These are phyloP conservation scores for Colletes collaris DNA, from an alignment of 2,888 invertebrate genomes.

Conservation along the genomic window DNA sequence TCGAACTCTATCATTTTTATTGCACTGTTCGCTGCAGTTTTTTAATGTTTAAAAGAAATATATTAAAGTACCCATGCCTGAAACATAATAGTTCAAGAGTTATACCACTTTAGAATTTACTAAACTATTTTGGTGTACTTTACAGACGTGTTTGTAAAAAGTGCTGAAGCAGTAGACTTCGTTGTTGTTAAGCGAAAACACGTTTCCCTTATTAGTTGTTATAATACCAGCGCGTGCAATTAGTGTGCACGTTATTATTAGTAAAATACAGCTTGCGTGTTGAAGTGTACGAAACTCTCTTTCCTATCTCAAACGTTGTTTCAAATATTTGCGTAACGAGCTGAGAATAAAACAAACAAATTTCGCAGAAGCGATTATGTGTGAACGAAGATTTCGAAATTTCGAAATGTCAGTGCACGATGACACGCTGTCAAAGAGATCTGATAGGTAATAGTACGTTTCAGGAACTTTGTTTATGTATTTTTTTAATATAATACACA, in stretches of 20 bases:
- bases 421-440: background rate
- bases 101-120: too few relatives aligned
- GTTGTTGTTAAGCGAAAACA: background rate
- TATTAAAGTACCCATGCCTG: too few relatives aligned
- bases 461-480: background rate
- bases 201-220: background rate
- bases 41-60: too few relatives aligned
- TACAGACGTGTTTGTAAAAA: too few relatives aligned
- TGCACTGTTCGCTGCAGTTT: too few relatives aligned
- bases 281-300: background rate
- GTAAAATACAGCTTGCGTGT: background rate
- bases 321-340: conserved; percentile 2
- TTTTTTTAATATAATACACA: background rate
- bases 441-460: background rate
- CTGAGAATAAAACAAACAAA: conserved; percentile 4
- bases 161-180: too few relatives aligned
- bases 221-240: background rate
- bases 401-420: conserved; percentile 22
- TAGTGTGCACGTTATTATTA: conserved; percentile 7
- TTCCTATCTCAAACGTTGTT: background rate
- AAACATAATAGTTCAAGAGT: too few relatives aligned
- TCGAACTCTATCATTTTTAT: too few relatives aligned
- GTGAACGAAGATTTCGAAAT: conserved; percentile 30
- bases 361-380: conserved; percentile 26
- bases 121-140: too few relatives aligned